Base-by-base conservation (phyloP, 2,888 invertebrate species). In the Drosophila limbata region DNA sequence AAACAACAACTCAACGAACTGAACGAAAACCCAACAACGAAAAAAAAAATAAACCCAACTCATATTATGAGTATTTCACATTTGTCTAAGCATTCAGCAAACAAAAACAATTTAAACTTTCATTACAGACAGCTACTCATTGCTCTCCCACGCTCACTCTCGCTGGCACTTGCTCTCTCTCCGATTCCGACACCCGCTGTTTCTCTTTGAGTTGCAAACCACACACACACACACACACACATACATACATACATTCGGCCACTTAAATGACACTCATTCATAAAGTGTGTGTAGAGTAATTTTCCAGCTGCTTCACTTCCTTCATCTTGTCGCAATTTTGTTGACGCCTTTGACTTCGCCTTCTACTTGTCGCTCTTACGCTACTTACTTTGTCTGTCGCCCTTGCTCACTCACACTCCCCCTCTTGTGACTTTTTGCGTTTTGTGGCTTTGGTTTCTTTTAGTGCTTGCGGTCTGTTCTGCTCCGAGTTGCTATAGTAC, bases 31-130 rank as follows among this genome's bases (percentile, higher is more conserved):
- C 40, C 40, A 33, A 25, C 25, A 25, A 25, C 5, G 19, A 33
- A 44, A 25, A 55, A 19, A 1, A 19, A 19, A n/a, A 15, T 45
- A 37, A 15, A 56, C 31, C 37, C 51, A 67, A 62, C 50, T 33
- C 31, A 55, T 60, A 35, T 56, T 48, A 28, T 8, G 28, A 28
- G 28, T 8, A 47, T 33, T 48, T 64, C 62, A 69, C 62, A 81
- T 81, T 79, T 74, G 77, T 50, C 74, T 73, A 65, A 71, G 70
- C 69, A 68, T 66, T 57, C 57, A 19, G 66, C 42, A 66, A 64
- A 56, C 62, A 70, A 77, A 83, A 84, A 88, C 84, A 84, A 88
- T 86, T 84, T 81, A 72, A 88, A 86, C 71, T 88, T 88, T 88
- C 81, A 88, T 88, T 84, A 81, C 78, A 68, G 67, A 63, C 86